Conservation (phyloP, 2,113 vertebrate genomes). For the Spizaetus ornatus region DNA sequence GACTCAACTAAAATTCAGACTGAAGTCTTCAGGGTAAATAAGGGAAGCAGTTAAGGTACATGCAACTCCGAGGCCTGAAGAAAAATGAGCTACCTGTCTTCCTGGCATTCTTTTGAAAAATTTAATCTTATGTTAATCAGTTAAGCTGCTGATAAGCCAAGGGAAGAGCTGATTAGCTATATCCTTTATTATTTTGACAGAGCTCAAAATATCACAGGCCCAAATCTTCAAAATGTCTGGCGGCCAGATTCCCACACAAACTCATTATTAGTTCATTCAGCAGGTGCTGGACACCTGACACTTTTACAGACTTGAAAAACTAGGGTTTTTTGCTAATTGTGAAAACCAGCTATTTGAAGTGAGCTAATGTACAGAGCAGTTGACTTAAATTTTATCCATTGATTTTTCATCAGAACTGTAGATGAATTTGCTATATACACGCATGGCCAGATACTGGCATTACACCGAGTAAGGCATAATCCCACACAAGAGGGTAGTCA, state of each 20-base stretch:
- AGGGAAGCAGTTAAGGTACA: neutral
- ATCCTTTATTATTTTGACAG: neutral
- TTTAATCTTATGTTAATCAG: neutral
- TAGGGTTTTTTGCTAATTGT: fast-evolving
- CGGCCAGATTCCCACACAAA: neutral
- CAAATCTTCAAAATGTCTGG: neutral
- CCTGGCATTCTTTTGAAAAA: neutral
- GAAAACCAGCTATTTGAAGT: neutral
- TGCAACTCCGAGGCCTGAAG: neutral
- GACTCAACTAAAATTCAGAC: neutral
- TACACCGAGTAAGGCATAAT: neutral
- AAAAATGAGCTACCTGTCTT: neutral
- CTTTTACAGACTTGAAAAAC: neutral
- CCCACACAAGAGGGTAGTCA: neutral
- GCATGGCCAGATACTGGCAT: neutral
- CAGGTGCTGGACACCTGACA: neutral
- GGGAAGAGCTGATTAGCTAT: neutral
- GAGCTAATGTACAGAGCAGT: neutral
- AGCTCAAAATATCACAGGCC: neutral
- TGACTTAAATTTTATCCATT: neutral
- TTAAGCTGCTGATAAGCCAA: neutral
- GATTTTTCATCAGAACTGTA: neutral
- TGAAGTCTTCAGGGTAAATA: neutral
- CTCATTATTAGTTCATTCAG: neutral
- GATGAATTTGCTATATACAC: neutral